Conservation (phyloP, 2,888 invertebrate genomes). For the Drosophila percnosoma region DNA sequence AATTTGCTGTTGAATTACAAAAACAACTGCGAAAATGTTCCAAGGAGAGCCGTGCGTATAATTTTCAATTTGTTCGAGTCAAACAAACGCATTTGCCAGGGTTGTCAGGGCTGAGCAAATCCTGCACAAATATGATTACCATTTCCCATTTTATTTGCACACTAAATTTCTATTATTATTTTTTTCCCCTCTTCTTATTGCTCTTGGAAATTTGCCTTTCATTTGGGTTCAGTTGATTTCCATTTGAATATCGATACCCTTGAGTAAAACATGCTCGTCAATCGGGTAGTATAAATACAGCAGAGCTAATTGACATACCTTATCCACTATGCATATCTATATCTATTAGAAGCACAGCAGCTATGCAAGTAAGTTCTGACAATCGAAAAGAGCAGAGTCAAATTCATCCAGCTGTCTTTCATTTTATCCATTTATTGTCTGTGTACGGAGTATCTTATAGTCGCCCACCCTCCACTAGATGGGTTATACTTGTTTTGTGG, state of each 20-base stretch:
- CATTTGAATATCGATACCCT: constrained; percentile 32
- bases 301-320: background rate
- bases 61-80: constrained; percentile 79
- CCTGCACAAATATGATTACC: constrained; percentile 74
- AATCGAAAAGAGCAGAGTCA: no score
- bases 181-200: background rate
- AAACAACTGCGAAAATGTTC: constrained; percentile 50
- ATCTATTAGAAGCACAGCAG: background rate
- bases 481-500: constrained; percentile 14
- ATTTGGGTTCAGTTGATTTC: constrained; percentile 42
- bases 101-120: constrained; percentile 38
- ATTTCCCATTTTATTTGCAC: constrained; percentile 67
- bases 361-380: background rate
- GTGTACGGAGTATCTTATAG: constrained; percentile 9
- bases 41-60: constrained; percentile 66
- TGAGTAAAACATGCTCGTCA: background rate
- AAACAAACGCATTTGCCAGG: constrained; percentile 64
- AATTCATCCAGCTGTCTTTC: background rate
- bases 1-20: constrained; percentile 63
- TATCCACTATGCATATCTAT: background rate
- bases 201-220: constrained; percentile 58
- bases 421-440: no score
- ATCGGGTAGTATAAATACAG: background rate
- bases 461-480: background rate
- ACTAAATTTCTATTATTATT: constrained; percentile 42